These are phyloP conservation scores for Urocitellus parryii DNA, from an alignment of 2,113 vertebrate species.

Conservation along the genomic window DNA sequence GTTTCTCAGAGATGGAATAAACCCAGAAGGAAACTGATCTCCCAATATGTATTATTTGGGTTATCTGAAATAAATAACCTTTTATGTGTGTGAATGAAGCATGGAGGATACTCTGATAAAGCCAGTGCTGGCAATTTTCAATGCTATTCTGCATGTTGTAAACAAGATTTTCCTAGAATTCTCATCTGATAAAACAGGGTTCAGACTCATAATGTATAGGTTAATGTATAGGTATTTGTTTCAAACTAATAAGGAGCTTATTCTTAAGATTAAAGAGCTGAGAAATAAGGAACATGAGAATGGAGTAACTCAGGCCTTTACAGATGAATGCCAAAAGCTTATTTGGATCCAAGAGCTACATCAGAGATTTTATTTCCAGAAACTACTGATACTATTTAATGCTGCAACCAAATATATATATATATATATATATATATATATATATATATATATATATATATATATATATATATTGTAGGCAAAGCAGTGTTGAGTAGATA, in stretches of 20 bases:
- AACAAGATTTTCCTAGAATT: background rate
- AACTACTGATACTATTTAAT: conserved; percentile 59
- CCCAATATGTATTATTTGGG: background rate
- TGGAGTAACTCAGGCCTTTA: background rate
- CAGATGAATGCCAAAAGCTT: conserved; percentile 30
- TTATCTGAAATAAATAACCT: background rate
- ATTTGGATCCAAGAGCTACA: conserved; percentile 66
- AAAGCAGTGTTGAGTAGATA: conserved; percentile 43
- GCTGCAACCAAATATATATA: too few relatives aligned
- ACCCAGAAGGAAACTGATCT: conserved; percentile 12
- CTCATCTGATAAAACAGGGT: background rate
- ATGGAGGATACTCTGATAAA: background rate
- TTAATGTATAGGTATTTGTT: background rate
- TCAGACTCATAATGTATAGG: background rate
- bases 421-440: too few relatives aligned
- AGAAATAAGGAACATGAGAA: conserved; percentile 5
- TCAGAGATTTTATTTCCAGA: conserved; percentile 70
- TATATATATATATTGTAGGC: background rate
- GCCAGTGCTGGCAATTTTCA: background rate
- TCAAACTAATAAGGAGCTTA: background rate
- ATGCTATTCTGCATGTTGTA: fast-evolving
- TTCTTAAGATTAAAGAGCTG: background rate
- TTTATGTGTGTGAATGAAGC: fast-evolving
- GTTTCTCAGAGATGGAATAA: conserved; percentile 53
- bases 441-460: background rate